phyloP scores from a whole-genome alignment of 2,113 vertebrate genomes.

The Dicrurus megarhynchus region DNA sequence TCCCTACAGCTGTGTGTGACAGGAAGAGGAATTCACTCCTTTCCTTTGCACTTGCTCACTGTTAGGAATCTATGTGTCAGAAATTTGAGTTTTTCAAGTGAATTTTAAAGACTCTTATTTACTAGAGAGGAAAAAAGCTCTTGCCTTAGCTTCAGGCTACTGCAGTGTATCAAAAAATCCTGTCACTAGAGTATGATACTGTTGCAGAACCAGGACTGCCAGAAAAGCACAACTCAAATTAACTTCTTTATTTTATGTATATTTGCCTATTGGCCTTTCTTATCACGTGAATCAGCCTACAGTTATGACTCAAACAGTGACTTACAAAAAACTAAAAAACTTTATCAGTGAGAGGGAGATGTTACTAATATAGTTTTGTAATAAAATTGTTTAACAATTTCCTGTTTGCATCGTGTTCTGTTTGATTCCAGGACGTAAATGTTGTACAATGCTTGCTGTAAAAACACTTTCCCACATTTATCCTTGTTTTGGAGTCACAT shows the following conservation, averaged over 20 bases:
- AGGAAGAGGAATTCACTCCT: not conserved
- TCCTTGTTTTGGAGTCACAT: not conserved
- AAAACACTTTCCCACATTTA: not conserved
- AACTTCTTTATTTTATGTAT: not conserved
- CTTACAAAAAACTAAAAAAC: not conserved
- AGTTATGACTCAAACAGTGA: not conserved
- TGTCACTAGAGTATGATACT: not conserved
- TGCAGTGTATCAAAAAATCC: not conserved
- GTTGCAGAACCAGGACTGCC: not conserved
- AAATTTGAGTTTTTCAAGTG: not conserved
- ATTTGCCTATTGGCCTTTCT: not conserved
- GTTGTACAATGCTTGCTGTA: not conserved
- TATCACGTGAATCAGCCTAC: not conserved
- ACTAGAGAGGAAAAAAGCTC: not conserved
- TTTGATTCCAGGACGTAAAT: not conserved
- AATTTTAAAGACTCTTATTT: not conserved
- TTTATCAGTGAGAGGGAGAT: not conserved
- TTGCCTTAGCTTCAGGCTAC: not conserved
- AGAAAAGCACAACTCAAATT: not conserved
- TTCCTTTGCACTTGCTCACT: not conserved
- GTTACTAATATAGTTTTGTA: not conserved
- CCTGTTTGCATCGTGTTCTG: not conserved
- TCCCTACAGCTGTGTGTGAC: fast-evolving
- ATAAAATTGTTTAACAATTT: not conserved
- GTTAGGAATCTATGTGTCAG: fast-evolving